Evolutionary conservation across 2,888 invertebrate species (phyloP).

Genomic region (Diogma glabrata): DNA sequence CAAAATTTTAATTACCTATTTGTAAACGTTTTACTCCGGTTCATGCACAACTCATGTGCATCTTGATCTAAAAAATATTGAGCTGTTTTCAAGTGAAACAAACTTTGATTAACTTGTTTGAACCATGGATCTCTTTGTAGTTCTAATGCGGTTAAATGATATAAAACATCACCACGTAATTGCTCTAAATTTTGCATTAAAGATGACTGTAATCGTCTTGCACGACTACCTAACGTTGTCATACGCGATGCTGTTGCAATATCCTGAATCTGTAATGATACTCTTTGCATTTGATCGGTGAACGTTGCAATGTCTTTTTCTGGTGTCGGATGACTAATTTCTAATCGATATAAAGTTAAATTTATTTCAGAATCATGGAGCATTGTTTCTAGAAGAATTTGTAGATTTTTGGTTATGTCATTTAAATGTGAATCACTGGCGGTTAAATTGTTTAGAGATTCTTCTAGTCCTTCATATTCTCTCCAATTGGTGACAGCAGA

Average conservation of each 20-base stretch:
- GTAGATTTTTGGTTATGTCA: slow-evolving; percentile 33
- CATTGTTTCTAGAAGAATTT: slow-evolving; percentile 35
- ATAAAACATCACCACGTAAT: slow-evolving; percentile 58
- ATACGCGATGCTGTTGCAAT: slow-evolving; percentile 57
- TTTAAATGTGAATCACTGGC: slow-evolving; percentile 22
- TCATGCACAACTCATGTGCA: slow-evolving; percentile 55
- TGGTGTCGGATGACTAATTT: slow-evolving; percentile 34
- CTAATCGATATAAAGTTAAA: slow-evolving; percentile 32
- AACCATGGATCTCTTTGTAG: slow-evolving; percentile 59
- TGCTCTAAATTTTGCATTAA: slow-evolving; percentile 58
- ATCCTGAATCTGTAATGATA: slow-evolving; percentile 47
- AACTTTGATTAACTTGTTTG: slow-evolving; percentile 56
- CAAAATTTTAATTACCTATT: slow-evolving; percentile 25
- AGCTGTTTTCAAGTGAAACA: slow-evolving; percentile 62
- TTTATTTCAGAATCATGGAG: slow-evolving; percentile 34
- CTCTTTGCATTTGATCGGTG: slow-evolving; percentile 38
- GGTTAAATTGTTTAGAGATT: neutral
- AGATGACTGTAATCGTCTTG: slow-evolving; percentile 50
- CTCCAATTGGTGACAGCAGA: slow-evolving; percentile 40
- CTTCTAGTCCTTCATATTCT: slow-evolving; percentile 20
- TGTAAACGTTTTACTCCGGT: slow-evolving; percentile 41
- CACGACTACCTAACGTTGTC: slow-evolving; percentile 53
- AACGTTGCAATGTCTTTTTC: slow-evolving; percentile 37
- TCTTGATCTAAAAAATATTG: slow-evolving; percentile 65
- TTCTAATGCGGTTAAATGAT: slow-evolving; percentile 63